Conservation (phyloP, 2,797 vertebrate genomes). For the Xyrichtys novacula region DNA sequence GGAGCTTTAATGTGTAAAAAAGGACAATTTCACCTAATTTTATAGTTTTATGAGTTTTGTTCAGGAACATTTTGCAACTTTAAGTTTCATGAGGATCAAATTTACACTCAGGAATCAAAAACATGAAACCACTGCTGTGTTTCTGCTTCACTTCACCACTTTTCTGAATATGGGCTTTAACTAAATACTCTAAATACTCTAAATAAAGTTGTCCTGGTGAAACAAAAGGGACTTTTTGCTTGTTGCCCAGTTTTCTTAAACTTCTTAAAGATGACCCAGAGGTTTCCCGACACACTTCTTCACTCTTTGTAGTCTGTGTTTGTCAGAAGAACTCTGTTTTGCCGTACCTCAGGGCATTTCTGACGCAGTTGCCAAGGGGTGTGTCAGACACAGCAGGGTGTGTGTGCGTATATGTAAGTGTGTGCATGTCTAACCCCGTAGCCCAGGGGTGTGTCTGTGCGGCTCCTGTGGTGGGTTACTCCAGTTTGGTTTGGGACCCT, state of each 20-base stretch:
- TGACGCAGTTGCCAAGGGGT: slow-evolving; percentile 52
- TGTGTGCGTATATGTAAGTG: slow-evolving; percentile 52
- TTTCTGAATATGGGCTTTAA: background rate
- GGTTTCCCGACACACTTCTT: slow-evolving; percentile 14
- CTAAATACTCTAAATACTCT: background rate
- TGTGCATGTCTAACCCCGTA: slow-evolving; percentile 57
- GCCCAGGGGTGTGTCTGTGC: slow-evolving; percentile 61
- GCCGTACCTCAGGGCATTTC: slow-evolving; percentile 52
- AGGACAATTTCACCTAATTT: background rate
- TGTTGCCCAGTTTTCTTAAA: background rate
- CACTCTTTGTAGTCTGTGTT: background rate
- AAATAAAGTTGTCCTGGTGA: background rate
- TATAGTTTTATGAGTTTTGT: accelerated
- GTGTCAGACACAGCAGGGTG: slow-evolving; percentile 54
- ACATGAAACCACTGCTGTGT: too few species aligned
- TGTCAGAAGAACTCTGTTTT: slow-evolving; percentile 44
- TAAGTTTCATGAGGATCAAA: too few species aligned
- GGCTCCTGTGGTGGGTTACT: slow-evolving; percentile 57
- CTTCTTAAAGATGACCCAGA: background rate
- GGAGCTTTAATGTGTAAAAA: background rate
- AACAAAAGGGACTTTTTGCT: background rate
- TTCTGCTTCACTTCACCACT: background rate
- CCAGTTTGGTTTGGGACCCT: slow-evolving; percentile 17
- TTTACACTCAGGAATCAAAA: too few species aligned
- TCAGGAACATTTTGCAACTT: too few species aligned